Percentiles rank a stretch among this genome's conserved stretches.
These are phyloP conservation scores for Chiridota heheva DNA, from an alignment of 35 echinoderm and acorn worm species.

Conservation along the genomic window DNA sequence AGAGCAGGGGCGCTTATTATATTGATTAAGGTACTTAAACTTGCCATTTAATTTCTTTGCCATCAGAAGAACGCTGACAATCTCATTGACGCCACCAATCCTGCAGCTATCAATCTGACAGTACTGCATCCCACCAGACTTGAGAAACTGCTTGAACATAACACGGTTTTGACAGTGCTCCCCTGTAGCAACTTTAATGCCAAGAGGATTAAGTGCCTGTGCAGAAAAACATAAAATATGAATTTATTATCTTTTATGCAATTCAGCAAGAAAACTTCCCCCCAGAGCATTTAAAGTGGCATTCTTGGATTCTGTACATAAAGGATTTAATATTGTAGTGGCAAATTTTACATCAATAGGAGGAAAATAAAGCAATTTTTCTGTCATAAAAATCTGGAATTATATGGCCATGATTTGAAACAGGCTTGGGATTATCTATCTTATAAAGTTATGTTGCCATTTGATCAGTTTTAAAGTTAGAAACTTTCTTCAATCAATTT, in stretches of 20 bases:
- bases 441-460: too few species aligned
- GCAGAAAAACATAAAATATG: background rate
- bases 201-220: constrained; percentile 86
- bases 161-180: constrained; percentile 97
- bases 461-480: too few species aligned
- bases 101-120: constrained; percentile 93
- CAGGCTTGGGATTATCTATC: too few species aligned
- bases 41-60: constrained; percentile 91
- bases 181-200: constrained; percentile 88
- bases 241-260: too few species aligned
- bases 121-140: constrained; percentile 75
- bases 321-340: too few species aligned
- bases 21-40: constrained; percentile 9
- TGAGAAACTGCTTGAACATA: constrained; percentile 94
- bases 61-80: constrained; percentile 78
- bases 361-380: background rate
- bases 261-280: too few species aligned
- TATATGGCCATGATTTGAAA: too few species aligned
- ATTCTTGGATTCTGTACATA: too few species aligned
- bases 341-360: background rate
- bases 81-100: constrained; percentile 91
- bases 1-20: too few species aligned
- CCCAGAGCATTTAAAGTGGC: too few species aligned
- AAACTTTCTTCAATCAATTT: too few species aligned
- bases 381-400: too few species aligned